These are phyloP conservation scores for Philopedon plagiatum DNA, from an alignment of 2,888 invertebrate genomes.

Conservation along the genomic window DNA sequence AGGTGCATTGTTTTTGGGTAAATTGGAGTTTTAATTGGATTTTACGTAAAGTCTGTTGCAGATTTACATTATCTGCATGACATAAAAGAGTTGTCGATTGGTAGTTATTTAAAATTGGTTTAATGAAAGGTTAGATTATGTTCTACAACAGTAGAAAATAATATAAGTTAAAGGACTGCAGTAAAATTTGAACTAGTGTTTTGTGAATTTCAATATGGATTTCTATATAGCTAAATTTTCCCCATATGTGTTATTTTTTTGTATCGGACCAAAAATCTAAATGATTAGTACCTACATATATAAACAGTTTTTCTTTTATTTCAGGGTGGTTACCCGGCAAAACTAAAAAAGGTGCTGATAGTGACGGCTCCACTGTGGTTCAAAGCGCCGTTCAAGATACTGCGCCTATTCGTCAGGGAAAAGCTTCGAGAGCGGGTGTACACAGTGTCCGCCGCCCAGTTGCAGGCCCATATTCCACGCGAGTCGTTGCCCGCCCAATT, in stretches of 20 bases:
- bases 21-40: not conserved
- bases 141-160: too few relatives aligned
- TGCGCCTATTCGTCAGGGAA: conserved; percentile 94
- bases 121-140: too few relatives aligned
- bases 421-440: conserved; percentile 96
- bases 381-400: conserved; percentile 96
- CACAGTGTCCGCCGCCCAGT: conserved; percentile 92
- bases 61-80: too few relatives aligned
- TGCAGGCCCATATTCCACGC: conserved; percentile 90
- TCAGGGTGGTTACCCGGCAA: conserved; percentile 97
- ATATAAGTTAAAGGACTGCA: too few relatives aligned
- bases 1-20: not conserved
- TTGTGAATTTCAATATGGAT: too few relatives aligned
- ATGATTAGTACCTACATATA: too few relatives aligned
- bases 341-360: conserved; percentile 96
- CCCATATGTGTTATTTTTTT: too few relatives aligned
- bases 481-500: conserved; percentile 90
- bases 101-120: too few relatives aligned
- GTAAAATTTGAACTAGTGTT: too few relatives aligned
- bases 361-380: conserved; percentile 99
- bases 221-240: too few relatives aligned
- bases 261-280: too few relatives aligned
- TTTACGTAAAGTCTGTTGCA: not conserved
- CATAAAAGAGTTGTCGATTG: too few relatives aligned
- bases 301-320: conserved; percentile 54